Base-by-base conservation (phyloP, 2,113 vertebrate genomes). In the Ahaetulla prasina region DNA sequence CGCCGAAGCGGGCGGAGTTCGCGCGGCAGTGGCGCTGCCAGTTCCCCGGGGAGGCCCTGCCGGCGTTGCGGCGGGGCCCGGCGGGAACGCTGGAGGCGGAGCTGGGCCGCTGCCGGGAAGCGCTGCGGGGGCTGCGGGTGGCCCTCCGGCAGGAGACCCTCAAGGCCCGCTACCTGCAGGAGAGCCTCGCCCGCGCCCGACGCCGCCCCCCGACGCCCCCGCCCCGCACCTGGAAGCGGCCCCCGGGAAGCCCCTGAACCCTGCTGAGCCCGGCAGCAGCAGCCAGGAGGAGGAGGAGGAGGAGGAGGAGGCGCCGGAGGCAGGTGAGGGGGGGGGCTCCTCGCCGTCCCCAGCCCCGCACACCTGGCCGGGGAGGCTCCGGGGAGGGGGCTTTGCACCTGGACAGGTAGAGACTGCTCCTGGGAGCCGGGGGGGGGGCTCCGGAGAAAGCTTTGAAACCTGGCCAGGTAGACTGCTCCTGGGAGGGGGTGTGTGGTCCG, bases 111-210 rank as follows among this genome's bases (percentile, higher is more conserved):
- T 98, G 98, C 93, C 98, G 97, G 94, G 88, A 95, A 88, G 97
- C 98, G 52, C 97, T 99, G 94, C 98, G 97, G 95, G 93, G 80
- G 93, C 97, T 99, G 55, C 98, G 99, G 97, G 98, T 98, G 93
- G 97, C 97, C 89, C 97, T 99, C 94, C 97, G 97, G 0, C 97
- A 98, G 98, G 98, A 99, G 97, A 98, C 98, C 95, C 98, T 99
- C 96, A 99, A 99, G 97, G 98, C 98, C 95, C 96, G 96, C 30
- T 99, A 98, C 98, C 98, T 99, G 97, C 97, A 99, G 98, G 98
- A 55, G 20, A 22, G 54, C 98, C 93, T 55, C 20, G 98, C 97
- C 35, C 96, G 94, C 50, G 92, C 95, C 47, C 25, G 52, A 93
- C n/a, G 89, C 50, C 93, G 22, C 94, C 89, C 20, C 45, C 85